Evolutionary conservation across 92 coral and sea anemone genomes (phyloP), one percentile per base, ranked within the genome.

Genomic region (Zoanthus solanderi): DNA sequence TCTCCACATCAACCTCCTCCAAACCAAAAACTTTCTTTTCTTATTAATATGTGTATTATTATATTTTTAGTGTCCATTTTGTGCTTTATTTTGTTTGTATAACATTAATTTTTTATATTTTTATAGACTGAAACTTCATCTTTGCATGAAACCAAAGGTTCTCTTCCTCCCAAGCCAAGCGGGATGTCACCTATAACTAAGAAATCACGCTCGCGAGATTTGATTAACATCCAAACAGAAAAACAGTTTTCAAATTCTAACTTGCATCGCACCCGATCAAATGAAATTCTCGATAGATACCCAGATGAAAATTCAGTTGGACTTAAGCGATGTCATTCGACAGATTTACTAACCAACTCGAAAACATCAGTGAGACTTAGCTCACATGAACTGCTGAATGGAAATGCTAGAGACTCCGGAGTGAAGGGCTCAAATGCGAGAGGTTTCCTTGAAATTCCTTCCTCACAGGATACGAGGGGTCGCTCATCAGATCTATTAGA

Each of bases 211-310:
- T 80, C 75, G 8, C 74, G 29, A n/a, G 61, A 80, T 23, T 61
- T 80, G 45, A 13, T 13, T 10, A 68, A 79, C 9, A 12, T 5
- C n/a, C 72, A 71, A 1, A 53, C 11, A 0, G 85, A 81, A 67
- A 81, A 71, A 66, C 85, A 81, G 3, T 65, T 81, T 81, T 66
- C 75, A 11, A 23, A 66, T 28, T 66, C 85, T 8, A 81, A 66
- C 44, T 50, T 81, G 12, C 63, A 81, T 15, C 85, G 85, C 4
- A 60, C 85, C 18, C 75, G 85, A 15, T 81, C 85, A 45, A 81
- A 81, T 68, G 75, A 81, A 66, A 56, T 65, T 66, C 85, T 81
- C 18, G 85, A 81, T 8, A 44, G 85, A 46, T 66, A 58, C 74
- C 29, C 74, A 28, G 85, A 13, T 4, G 85, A 81, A 11, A 48